Conservation (phyloP, 2,113 vertebrate species). For the Camelus dromedarius region DNA sequence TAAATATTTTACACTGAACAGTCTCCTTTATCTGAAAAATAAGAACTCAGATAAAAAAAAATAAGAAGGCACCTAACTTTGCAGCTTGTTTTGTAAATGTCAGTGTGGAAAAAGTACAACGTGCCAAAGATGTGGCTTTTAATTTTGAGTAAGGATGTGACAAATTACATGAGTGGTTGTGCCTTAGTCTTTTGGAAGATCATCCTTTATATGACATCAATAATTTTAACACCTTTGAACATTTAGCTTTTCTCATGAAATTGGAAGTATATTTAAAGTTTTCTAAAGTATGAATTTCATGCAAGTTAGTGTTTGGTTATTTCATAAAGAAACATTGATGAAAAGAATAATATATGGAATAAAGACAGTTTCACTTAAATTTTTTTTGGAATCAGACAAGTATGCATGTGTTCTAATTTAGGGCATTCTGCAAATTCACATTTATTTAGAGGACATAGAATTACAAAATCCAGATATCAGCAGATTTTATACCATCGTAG, state of each 20-base stretch:
- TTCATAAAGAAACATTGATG: background rate
- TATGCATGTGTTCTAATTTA: background rate
- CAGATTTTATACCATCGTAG: background rate
- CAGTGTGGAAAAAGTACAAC: background rate
- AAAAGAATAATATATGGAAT: background rate
- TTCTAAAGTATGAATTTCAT: background rate
- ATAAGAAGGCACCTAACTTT: slow-evolving; percentile 56
- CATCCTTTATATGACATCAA: slow-evolving; percentile 56
- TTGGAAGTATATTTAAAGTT: slow-evolving; percentile 24
- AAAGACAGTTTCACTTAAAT: background rate
- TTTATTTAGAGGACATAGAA: background rate
- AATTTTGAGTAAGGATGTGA: slow-evolving; percentile 71
- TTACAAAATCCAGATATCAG: background rate
- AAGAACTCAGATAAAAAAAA: slow-evolving; percentile 4
- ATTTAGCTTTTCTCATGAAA: slow-evolving; percentile 57
- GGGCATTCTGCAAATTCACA: background rate
- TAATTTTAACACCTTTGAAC: slow-evolving; percentile 58
- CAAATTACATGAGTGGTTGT: slow-evolving; percentile 31
- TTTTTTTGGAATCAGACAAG: background rate
- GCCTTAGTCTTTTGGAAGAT: slow-evolving; percentile 1
- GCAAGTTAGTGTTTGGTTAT: background rate
- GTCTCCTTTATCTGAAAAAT: background rate
- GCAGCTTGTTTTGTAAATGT: slow-evolving; percentile 70
- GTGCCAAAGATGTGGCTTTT: background rate
- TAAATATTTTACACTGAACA: slow-evolving; percentile 46